These are phyloP conservation scores for Atherix ibis DNA, from an alignment of 2,888 invertebrate species.

Conservation along the genomic window DNA sequence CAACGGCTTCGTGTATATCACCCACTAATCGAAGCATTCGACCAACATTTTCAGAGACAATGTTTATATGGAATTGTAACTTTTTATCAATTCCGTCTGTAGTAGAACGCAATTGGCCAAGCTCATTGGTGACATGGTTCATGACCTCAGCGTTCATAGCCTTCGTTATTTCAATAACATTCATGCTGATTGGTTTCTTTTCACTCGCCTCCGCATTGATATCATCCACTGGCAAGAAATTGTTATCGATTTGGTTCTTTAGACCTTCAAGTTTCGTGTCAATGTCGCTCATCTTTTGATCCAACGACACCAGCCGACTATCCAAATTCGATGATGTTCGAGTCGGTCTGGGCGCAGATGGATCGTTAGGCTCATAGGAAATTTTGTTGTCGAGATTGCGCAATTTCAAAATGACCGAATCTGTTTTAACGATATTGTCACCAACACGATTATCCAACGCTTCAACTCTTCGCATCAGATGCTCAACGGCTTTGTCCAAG, in stretches of 20 bases:
- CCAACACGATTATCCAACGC: slow-evolving; percentile 64
- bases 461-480: slow-evolving; percentile 72
- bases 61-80: slow-evolving; percentile 68
- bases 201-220: slow-evolving; percentile 78
- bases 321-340: slow-evolving; percentile 37
- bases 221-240: slow-evolving; percentile 64
- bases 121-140: slow-evolving; percentile 64
- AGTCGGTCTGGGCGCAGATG: slow-evolving; percentile 17
- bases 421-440: slow-evolving; percentile 72
- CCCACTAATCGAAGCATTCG: slow-evolving; percentile 63
- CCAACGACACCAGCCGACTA: slow-evolving; percentile 51
- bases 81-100: slow-evolving; percentile 67
- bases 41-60: slow-evolving; percentile 66
- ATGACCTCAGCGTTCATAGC: slow-evolving; percentile 68
- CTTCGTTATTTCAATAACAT: slow-evolving; percentile 67
- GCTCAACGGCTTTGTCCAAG: slow-evolving; percentile 73
- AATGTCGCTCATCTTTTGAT: slow-evolving; percentile 71
- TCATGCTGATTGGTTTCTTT: slow-evolving; percentile 71
- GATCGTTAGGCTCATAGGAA: slow-evolving; percentile 40
- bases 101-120: slow-evolving; percentile 60
- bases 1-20: slow-evolving; percentile 69
- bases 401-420: slow-evolving; percentile 63
- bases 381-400: slow-evolving; percentile 59
- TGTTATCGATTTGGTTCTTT: slow-evolving; percentile 70
- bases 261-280: slow-evolving; percentile 61